Conservation (phyloP, 92 coral and sea anemone genomes). For the Actinostola sp. region DNA sequence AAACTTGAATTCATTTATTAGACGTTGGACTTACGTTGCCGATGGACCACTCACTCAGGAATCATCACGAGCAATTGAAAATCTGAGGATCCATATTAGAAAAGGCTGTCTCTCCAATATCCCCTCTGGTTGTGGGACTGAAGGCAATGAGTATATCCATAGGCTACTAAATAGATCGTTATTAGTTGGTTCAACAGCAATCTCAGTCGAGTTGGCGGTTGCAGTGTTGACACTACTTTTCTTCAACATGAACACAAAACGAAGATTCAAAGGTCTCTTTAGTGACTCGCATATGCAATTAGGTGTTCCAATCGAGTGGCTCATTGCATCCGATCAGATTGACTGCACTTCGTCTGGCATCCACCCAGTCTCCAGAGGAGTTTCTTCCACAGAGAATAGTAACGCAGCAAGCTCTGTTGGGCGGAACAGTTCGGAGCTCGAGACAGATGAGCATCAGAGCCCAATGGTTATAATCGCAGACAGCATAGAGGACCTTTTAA, state of each 20-base stretch:
- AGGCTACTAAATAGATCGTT: conserved; percentile 34
- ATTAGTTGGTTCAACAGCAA: conserved; percentile 32
- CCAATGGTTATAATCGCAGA: conserved; percentile 1
- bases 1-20: conserved; percentile 27
- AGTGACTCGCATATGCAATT: conserved; percentile 5
- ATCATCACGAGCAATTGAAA: conserved; percentile 17
- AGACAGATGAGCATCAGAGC: too few relatives aligned
- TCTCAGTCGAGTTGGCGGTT: conserved; percentile 29
- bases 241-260: conserved; percentile 13
- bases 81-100: conserved; percentile 19
- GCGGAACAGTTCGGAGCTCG: too few relatives aligned
- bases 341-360: too few relatives aligned
- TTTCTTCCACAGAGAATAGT: too few relatives aligned
- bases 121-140: conserved; percentile 48
- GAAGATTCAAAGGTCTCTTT: conserved; percentile 10
- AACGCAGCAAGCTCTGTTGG: too few relatives aligned
- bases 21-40: conserved; percentile 38
- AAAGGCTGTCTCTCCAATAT: conserved; percentile 49
- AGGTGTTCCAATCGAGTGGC: conserved; percentile 17
- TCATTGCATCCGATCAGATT: not conserved
- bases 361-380: too few relatives aligned
- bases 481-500: conserved; percentile 18
- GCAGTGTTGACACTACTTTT: conserved; percentile 29
- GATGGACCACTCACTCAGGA: conserved; percentile 4
- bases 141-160: conserved; percentile 39